Evolutionary conservation across 2,797 vertebrate genomes (phyloP).

Genomic region (Carcharodon carcharias): DNA sequence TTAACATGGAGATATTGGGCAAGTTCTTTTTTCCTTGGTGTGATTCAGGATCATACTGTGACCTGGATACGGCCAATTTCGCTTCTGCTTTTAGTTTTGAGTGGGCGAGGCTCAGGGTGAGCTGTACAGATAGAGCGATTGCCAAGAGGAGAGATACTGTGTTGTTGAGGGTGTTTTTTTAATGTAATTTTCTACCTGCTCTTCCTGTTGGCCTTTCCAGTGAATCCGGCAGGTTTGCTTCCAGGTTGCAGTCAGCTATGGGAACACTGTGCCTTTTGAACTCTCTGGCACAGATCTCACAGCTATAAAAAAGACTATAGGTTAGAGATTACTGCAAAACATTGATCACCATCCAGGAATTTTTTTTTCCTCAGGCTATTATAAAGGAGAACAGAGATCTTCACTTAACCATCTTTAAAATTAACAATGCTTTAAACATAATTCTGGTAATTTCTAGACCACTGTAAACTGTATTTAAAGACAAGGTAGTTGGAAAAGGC

Average conservation of each 20-base stretch:
- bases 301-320: background rate
- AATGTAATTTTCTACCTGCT: background rate
- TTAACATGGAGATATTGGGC: no score
- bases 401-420: background rate
- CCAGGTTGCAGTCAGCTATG: background rate
- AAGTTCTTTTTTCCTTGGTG: background rate
- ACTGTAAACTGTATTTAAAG: slow-evolving; percentile 15
- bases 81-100: background rate
- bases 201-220: background rate
- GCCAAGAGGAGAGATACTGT: background rate
- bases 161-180: background rate
- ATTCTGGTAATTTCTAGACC: background rate
- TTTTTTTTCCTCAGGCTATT: background rate
- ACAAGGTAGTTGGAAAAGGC: background rate
- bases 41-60: background rate
- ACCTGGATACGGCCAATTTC: background rate
- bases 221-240: background rate
- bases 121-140: background rate
- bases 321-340: background rate
- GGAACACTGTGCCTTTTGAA: background rate
- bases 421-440: background rate
- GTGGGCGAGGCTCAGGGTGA: background rate
- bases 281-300: background rate
- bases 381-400: background rate
- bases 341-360: background rate